phyloP scores from a whole-genome alignment of 2,797 vertebrate genomes.

The Lycodopsis pacificus region DNA sequence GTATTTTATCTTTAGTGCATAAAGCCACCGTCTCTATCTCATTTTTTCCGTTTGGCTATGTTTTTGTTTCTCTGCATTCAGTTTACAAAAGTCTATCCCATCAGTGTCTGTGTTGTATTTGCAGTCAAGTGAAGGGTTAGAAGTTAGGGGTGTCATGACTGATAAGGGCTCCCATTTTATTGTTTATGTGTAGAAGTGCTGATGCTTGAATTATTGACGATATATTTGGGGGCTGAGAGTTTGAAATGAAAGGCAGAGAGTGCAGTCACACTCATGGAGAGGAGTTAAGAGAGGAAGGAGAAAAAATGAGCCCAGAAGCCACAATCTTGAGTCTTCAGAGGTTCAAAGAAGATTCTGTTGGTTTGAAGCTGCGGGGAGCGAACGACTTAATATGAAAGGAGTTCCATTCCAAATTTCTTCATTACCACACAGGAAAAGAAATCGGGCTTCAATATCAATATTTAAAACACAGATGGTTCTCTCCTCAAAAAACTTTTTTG shows the following conservation, averaged over 20 bases:
- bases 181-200: background rate
- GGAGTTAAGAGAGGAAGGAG: background rate
- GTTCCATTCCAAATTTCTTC: conserved; percentile 15
- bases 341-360: conserved; percentile 36
- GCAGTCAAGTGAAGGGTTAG: background rate
- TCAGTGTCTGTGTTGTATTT: conserved; percentile 8
- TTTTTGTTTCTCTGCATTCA: background rate
- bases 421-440: conserved; percentile 15
- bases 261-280: background rate
- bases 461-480: conserved; percentile 52
- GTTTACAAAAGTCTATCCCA: conserved; percentile 1
- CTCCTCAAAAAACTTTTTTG: conserved; percentile 21
- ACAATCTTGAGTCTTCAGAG: conserved; percentile 5
- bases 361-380: conserved; percentile 33
- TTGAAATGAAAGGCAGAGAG: background rate
- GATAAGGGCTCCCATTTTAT: background rate
- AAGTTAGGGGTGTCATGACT: background rate
- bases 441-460: conserved; percentile 48
- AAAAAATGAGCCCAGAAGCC: conserved; percentile 8
- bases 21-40: background rate
- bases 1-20: conserved; percentile 12
- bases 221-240: background rate
- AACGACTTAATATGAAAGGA: background rate
- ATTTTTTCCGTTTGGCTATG: conserved; percentile 4
- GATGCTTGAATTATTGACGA: background rate